Base-by-base conservation (phyloP, 1,140 invertebrate genomes). In the Rhopalosiphum maidis region DNA sequence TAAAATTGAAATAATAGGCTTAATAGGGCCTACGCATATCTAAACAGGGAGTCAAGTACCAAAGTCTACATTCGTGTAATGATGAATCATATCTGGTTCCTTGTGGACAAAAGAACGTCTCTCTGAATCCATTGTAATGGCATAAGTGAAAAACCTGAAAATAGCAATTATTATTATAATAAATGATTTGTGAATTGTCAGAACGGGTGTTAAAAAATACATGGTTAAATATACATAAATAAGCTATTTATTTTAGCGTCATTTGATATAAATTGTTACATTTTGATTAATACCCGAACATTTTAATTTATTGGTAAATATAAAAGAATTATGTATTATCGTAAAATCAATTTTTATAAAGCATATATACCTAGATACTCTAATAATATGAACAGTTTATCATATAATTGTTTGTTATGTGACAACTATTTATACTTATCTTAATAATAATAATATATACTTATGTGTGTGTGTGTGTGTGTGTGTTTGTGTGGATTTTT, bases 51-150 rank as follows among this genome's bases (percentile, higher is more conserved):
- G 94, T 94, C 43, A 94, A 90, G 51, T 94, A 94, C 94, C 94
- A 95, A 30, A 94, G 88, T 43, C 48, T 90, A 93, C 94, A 95
- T 77, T 94, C 94, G 25, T 94, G 94, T 23, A 60, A 93, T 11
- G 48, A 51, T 35, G 93, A 77, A 88, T 95, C 94, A 60, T 89
- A 95, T 48, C 94, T 94, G 0, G 97, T 97, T 86, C 97, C 97
- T 94, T 97, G 97, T 11, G 97, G 97, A 94, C 97, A 97, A 23
- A 97, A 95, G 94, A 97, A 97, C 0, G 96, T 95, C 87, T 96
- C 95, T 88, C 95, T 95, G 22, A 95, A 94, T 25, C 95, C 96
- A 88, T 95, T 95, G 48, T 94, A 94, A 94, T 96, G 95, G 94
- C 96, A 96, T 94, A 96, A 95, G 94, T 96, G 95, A 95, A 96